These are phyloP conservation scores for Anoncus sp. DNA, from an alignment of 2,888 invertebrate genomes.

Conservation along the genomic window DNA sequence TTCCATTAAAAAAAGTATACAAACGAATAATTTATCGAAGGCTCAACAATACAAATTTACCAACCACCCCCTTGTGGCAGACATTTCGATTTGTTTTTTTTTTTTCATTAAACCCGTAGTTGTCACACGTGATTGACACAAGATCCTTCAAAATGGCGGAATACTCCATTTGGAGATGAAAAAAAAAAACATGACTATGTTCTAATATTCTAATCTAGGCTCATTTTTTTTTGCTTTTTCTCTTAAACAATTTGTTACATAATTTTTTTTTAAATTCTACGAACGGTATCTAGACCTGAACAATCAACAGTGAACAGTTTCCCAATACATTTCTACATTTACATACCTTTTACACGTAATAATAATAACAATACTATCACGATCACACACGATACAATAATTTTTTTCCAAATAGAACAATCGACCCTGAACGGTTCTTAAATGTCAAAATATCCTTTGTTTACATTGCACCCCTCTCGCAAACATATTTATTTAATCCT, in stretches of 20 bases:
- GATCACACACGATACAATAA: conserved; percentile 16
- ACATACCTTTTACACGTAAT: conserved; percentile 38
- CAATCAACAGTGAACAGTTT: conserved; percentile 35
- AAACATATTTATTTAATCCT: too few relatives aligned
- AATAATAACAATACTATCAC: conserved; percentile 9
- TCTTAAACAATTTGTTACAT: conserved; percentile 9
- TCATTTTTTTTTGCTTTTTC: conserved; percentile 13
- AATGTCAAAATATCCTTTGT: background rate
- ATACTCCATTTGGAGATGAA: background rate
- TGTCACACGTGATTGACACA: too few relatives aligned
- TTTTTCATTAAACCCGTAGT: too few relatives aligned
- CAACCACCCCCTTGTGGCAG: background rate
- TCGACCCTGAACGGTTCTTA: background rate
- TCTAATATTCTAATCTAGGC: conserved; percentile 37
- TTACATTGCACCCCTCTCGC: background rate
- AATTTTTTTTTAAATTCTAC: conserved; percentile 9
- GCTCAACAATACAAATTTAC: too few relatives aligned
- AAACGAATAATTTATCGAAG: too few relatives aligned
- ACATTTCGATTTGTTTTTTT: too few relatives aligned
- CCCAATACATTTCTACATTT: conserved; percentile 36
- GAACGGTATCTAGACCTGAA: conserved; percentile 32
- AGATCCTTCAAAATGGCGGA: background rate
- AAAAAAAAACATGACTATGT: background rate
- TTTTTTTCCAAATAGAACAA: background rate
- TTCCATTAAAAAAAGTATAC: too few relatives aligned